Evolutionary conservation across 2,797 vertebrate genomes (phyloP).

Genomic region (Trematomus bernacchii): DNA sequence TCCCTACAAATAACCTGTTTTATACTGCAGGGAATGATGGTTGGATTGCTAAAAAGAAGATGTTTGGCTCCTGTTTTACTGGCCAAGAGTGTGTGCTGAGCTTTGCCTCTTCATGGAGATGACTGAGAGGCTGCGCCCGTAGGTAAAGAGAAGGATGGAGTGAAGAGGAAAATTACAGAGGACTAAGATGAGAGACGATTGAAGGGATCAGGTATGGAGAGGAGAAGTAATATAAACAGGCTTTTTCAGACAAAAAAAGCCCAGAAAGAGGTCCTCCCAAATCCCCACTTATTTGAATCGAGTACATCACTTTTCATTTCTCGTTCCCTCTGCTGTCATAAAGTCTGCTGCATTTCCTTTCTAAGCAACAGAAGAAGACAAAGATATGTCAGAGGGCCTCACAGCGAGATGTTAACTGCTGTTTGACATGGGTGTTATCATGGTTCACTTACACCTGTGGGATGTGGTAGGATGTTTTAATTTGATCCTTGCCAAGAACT

Average conservation of each 20-base stretch:
- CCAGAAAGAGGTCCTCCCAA: conserved; percentile 21
- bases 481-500: conserved; percentile 46
- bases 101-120: conserved; percentile 8
- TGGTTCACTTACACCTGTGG: conserved; percentile 65
- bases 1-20: not conserved
- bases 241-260: conserved; percentile 21
- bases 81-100: not conserved
- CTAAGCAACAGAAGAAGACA: conserved; percentile 6
- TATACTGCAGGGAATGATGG: not conserved
- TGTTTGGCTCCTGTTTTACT: conserved; percentile 1
- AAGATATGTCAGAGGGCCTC: conserved; percentile 12
- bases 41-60: conserved; percentile 4
- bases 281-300: conserved; percentile 48
- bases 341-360: conserved; percentile 26
- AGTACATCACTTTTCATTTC: conserved; percentile 36
- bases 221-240: conserved; percentile 25
- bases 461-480: conserved; percentile 56
- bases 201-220: conserved; percentile 15
- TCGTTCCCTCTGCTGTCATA: conserved; percentile 43
- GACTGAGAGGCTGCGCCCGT: not conserved
- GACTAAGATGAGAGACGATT: conserved; percentile 12
- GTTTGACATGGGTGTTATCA: conserved; percentile 59
- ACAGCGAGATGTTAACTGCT: conserved; percentile 34
- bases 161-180: conserved; percentile 22
- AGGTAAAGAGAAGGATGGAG: conserved; percentile 20